Evolutionary conservation across 2,888 invertebrate species (phyloP).

Genomic region (Drosophila pegasa): DNA sequence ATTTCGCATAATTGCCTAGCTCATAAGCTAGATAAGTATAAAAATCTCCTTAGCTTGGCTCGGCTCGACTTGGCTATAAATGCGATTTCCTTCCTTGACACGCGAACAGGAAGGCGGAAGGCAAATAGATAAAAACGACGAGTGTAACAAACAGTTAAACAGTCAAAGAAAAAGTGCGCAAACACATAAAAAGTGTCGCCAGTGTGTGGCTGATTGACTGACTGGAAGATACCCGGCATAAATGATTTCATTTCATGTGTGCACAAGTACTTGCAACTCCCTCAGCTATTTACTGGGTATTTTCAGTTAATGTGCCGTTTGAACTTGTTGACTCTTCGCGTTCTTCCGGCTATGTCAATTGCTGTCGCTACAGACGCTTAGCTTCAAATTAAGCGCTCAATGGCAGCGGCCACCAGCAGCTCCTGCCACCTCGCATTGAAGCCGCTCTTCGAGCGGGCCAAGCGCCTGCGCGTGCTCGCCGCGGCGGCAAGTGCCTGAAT

Average conservation of each 20-base stretch:
- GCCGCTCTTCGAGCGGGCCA: conserved; percentile 38
- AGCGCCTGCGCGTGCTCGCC: conserved; percentile 55
- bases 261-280: neutral
- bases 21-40: neutral
- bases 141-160: conserved; percentile 12
- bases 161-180: conserved; percentile 4
- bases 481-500: neutral
- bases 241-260: neutral
- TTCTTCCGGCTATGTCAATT: conserved; percentile 14
- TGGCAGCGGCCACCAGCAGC: neutral
- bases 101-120: conserved; percentile 18
- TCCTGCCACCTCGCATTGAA: conserved; percentile 9
- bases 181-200: neutral
- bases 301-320: conserved; percentile 1
- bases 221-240: neutral
- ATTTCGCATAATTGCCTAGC: conserved; percentile 13
- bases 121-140: neutral
- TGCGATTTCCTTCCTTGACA: conserved; percentile 24
- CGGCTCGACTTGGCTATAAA: conserved; percentile 3
- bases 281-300: neutral
- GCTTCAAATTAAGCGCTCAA: conserved; percentile 21
- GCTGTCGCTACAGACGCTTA: conserved; percentile 16
- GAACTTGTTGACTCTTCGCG: conserved; percentile 35
- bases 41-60: neutral
- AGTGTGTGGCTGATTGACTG: neutral